Conservation (phyloP, 2,888 invertebrate genomes). For the Nemoura dubitans region DNA sequence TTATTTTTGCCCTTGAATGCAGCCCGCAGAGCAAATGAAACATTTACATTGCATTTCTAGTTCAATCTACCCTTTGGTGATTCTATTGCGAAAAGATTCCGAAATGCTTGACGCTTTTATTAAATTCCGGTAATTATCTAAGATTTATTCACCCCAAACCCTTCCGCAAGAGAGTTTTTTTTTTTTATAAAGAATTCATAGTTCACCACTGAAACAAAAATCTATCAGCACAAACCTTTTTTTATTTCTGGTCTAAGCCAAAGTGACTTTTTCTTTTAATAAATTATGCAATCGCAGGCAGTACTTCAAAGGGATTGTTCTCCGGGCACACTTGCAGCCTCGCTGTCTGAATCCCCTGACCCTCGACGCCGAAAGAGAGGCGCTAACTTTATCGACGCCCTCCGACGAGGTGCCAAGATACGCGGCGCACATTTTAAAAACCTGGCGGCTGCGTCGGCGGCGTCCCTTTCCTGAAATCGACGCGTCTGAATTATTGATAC, state of each 20-base stretch:
- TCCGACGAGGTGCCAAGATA: constrained; percentile 24
- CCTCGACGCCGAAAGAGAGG: background rate
- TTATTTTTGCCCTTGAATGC: background rate
- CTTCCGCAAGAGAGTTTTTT: background rate
- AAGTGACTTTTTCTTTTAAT: constrained; percentile 24
- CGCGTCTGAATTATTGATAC: constrained; percentile 25
- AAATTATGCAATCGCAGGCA: constrained; percentile 17
- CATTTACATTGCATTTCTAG: background rate
- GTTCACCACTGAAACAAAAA: constrained; percentile 17
- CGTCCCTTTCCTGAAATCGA: background rate
- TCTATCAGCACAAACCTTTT: constrained; percentile 20
- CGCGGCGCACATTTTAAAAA: constrained; percentile 25
- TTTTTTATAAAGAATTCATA: background rate
- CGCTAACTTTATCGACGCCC: constrained; percentile 15
- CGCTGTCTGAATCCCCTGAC: background rate
- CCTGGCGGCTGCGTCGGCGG: background rate
- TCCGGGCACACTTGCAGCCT: background rate
- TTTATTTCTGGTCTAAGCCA: background rate
- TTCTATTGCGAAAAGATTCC: no score
- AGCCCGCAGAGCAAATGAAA: background rate
- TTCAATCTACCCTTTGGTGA: no score
- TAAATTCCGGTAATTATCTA: background rate
- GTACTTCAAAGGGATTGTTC: constrained; percentile 24
- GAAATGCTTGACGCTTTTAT: background rate
- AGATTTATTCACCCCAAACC: background rate